phyloP scores from a whole-genome alignment of 1,140 invertebrate species.

The Neoseiulus cucumeris region DNA sequence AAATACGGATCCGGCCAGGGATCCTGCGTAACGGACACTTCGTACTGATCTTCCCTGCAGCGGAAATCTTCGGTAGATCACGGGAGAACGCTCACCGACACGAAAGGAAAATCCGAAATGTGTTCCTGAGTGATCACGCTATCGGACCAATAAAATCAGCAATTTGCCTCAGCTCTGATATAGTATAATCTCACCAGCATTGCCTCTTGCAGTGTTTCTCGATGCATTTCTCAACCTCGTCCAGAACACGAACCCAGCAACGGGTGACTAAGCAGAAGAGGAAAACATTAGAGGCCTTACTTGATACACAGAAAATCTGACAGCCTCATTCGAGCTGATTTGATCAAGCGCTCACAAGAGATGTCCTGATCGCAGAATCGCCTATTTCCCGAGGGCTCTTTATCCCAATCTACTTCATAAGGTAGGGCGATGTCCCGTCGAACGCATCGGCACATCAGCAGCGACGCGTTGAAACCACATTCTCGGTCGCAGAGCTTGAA shows the following conservation, averaged over 20 bases:
- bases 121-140: neutral
- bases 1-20: neutral
- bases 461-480: conserved; percentile 2
- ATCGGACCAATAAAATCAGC: neutral
- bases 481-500: neutral
- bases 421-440: neutral
- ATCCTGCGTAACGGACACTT: conserved; percentile 2
- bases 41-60: conserved; percentile 10
- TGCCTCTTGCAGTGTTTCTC: neutral
- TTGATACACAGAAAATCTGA: too few species aligned
- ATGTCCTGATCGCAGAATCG: conserved; percentile 7
- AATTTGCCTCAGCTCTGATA: neutral
- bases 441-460: neutral
- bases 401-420: conserved; percentile 4
- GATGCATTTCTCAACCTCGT: conserved; percentile 2
- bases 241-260: neutral
- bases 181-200: neutral
- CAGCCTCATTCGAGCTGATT: too few species aligned
- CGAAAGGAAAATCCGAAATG: neutral
- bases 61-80: neutral
- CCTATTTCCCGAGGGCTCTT: neutral
- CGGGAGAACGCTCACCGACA: too few species aligned
- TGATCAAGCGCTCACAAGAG: neutral
- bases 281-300: too few species aligned
- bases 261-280: neutral